Evolutionary conservation across 2,888 invertebrate species (phyloP), one percentile per base, ranked within the genome.

Genomic region (Cancer borealis): DNA sequence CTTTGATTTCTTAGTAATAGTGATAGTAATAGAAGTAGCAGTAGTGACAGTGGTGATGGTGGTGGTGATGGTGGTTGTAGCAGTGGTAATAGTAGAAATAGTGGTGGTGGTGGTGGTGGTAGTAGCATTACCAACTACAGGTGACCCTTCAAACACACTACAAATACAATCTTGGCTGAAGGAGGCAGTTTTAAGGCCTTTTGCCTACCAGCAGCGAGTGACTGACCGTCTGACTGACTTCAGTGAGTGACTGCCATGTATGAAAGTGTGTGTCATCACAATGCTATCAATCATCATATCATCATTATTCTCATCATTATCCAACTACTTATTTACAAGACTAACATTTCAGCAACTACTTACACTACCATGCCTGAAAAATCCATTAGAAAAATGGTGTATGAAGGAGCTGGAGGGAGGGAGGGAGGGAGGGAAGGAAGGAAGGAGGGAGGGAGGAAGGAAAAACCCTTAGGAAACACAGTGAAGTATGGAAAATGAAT

Each of bases 291-390:
- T 84, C 84, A 84, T 84, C n/a, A 26, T 10, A 79, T 79, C 26
- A 10, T 79, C 39, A 39, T 30, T 87, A 60, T 87, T 93, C 87
- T 93, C 54, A 54, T 93, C 84, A 84, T 60, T 91, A 90, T 17
- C 84, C 84, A 84, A 84, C 94, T 94, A 94, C 94, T 94, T 89
- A 88, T 89, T 89, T 94, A 94, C 94, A 94, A 92, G 46, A 90
- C 94, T 94, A 94, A 92, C 92, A 94, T 39, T 84, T 84, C 39
- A 84, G 84, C 89, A 92, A 73, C 94, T 94, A 94, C 94, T 79
- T 46, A 88, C 90, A 92, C 94, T 94, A 94, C 94, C 94, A 94
- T 94, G 94, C 88, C 46, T 49, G 47, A 88, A 88, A 26, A 39
- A 21, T 46, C 47, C 8, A 88, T 46, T n/a, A 49, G 46, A 49